These are phyloP conservation scores for Cynoglossus semilaevis DNA, from an alignment of 2,113 vertebrate genomes.

Conservation along the genomic window DNA sequence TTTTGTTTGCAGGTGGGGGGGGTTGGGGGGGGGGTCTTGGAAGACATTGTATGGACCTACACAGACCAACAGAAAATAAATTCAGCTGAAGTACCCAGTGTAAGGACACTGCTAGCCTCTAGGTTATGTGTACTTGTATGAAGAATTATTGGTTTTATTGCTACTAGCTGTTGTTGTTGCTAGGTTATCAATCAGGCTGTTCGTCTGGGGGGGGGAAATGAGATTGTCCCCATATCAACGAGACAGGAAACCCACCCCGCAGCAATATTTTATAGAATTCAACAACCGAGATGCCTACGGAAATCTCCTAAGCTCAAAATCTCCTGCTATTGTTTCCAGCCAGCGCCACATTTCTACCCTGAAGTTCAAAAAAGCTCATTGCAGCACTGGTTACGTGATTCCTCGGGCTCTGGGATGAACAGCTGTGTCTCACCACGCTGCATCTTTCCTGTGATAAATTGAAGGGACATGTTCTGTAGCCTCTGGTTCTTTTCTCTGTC, in stretches of 20 bases:
- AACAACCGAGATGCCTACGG: neutral
- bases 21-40: too few species aligned
- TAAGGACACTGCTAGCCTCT: too few species aligned
- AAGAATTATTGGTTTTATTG: too few species aligned
- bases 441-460: slow-evolving; percentile 14
- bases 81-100: too few species aligned
- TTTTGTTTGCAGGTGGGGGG: too few species aligned
- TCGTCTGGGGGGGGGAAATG: too few species aligned
- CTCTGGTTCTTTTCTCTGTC: slow-evolving; percentile 26
- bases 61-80: slow-evolving; percentile 10
- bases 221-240: neutral
- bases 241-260: neutral
- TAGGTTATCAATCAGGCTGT: too few species aligned
- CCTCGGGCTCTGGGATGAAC: slow-evolving; percentile 22
- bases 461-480: slow-evolving; percentile 25
- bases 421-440: slow-evolving; percentile 38
- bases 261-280: too few species aligned
- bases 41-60: slow-evolving; percentile 8
- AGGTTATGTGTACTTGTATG: too few species aligned
- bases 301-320: neutral
- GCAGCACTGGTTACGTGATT: slow-evolving; percentile 9
- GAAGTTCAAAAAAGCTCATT: neutral
- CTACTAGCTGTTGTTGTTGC: too few species aligned
- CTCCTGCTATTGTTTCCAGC: neutral
- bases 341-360: neutral